Percentiles rank a stretch among this genome's conserved stretches.
Evolutionary conservation across 23 tunicate genomes (phyloP).

Genomic region (Styela clava): DNA sequence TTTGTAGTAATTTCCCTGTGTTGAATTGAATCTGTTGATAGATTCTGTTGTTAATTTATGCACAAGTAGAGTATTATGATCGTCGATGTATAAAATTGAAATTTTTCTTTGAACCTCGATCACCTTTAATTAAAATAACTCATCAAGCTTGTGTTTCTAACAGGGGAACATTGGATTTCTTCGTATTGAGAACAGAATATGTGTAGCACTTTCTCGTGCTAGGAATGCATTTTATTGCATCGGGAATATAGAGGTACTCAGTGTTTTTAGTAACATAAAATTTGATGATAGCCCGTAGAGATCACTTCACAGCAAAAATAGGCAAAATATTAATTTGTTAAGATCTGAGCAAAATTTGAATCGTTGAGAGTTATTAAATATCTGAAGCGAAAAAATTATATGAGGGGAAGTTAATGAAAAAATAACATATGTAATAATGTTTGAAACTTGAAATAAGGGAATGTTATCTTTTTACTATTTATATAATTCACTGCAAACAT

Average conservation of each 20-base stretch:
- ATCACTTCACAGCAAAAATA: background rate
- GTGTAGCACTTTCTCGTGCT: slow-evolving; percentile 60
- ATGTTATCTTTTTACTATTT: background rate
- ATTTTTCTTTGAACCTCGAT: no score
- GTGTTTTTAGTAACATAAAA: background rate
- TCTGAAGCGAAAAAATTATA: no score
- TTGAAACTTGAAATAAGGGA: background rate
- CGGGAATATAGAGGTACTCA: slow-evolving; percentile 37
- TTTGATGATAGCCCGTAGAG: background rate
- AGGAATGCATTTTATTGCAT: slow-evolving; percentile 51
- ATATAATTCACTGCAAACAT: background rate
- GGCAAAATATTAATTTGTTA: background rate
- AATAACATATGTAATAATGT: no score
- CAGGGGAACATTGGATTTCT: slow-evolving; percentile 60
- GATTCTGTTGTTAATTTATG: background rate
- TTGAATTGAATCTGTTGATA: background rate
- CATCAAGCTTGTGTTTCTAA: background rate
- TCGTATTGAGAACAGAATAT: slow-evolving; percentile 44
- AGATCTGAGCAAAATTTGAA: no score
- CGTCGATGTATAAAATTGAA: no score
- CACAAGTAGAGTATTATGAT: no score
- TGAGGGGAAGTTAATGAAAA: no score
- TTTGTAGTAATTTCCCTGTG: background rate
- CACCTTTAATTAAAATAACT: background rate
- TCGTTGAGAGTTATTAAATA: no score